Conservation (phyloP, 1,140 invertebrate species). For the Caenorhabditis briggsae region DNA sequence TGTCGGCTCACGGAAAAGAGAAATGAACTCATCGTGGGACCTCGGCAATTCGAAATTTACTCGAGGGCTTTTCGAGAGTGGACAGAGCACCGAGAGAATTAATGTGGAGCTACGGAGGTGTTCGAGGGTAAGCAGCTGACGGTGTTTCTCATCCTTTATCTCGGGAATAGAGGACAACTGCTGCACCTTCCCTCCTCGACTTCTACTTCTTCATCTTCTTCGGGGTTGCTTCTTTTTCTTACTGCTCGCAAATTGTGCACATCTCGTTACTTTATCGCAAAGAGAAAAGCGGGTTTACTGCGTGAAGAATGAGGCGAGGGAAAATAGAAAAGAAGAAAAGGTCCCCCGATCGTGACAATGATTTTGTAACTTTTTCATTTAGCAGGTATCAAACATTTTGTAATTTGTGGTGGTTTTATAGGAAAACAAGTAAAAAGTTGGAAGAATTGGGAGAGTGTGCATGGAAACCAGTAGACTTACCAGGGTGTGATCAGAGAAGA, state of each 20-base stretch:
- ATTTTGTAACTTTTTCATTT: conserved; percentile 45
- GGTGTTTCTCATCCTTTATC: conserved; percentile 56
- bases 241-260: conserved; percentile 52
- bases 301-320: conserved; percentile 32
- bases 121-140: conserved; percentile 55
- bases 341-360: neutral
- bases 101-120: conserved; percentile 52
- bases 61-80: conserved; percentile 45
- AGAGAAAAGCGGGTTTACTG: conserved; percentile 53
- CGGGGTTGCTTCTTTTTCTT: neutral
- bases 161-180: conserved; percentile 30
- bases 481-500: too few species aligned
- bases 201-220: conserved; percentile 24
- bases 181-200: conserved; percentile 3
- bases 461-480: neutral
- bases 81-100: conserved; percentile 30
- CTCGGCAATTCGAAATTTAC: conserved; percentile 10
- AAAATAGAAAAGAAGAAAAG: conserved; percentile 1
- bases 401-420: conserved; percentile 29
- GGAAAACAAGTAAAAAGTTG: neutral
- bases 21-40: conserved; percentile 48
- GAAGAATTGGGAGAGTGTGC: neutral
- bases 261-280: conserved; percentile 54
- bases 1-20: conserved; percentile 42
- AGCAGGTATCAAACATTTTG: conserved; percentile 45